phyloP scores from a whole-genome alignment of 2,113 vertebrate genomes.

The Xenopus borealis region DNA sequence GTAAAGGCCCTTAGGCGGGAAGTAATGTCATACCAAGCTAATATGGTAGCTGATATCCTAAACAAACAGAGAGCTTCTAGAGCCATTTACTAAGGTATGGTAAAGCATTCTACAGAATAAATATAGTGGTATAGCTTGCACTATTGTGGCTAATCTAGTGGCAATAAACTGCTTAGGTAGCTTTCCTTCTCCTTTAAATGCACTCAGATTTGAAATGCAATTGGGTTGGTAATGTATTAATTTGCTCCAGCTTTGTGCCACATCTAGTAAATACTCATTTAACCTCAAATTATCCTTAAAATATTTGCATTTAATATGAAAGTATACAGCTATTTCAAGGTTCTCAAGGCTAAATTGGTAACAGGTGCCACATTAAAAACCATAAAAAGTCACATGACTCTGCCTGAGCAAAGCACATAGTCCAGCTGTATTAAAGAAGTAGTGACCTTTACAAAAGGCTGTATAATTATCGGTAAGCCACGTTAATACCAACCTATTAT shows the following conservation, averaged over 20 bases:
- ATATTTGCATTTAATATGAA: constrained; percentile 16
- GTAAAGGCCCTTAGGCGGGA: too few species aligned
- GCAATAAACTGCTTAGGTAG: too few species aligned
- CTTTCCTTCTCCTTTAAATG: too few species aligned
- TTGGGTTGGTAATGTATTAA: neutral
- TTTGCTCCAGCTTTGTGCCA: neutral
- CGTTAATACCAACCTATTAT: neutral
- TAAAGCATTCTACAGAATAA: too few species aligned
- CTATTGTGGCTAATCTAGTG: too few species aligned
- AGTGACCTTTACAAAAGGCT: neutral
- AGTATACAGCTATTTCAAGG: neutral
- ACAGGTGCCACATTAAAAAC: neutral
- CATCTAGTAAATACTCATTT: neutral
- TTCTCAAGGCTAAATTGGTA: neutral
- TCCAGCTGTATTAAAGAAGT: neutral
- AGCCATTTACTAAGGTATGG: too few species aligned
- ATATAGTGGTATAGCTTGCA: too few species aligned
- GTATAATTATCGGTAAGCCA: neutral
- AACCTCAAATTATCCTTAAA: constrained; percentile 8
- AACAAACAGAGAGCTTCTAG: too few species aligned
- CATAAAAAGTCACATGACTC: neutral
- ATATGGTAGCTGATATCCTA: too few species aligned
- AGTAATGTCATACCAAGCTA: too few species aligned
- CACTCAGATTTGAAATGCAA: too few species aligned
- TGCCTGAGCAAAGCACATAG: neutral